phyloP scores from a whole-genome alignment of 2,797 vertebrate species.

The Coracias cyanogaster region DNA sequence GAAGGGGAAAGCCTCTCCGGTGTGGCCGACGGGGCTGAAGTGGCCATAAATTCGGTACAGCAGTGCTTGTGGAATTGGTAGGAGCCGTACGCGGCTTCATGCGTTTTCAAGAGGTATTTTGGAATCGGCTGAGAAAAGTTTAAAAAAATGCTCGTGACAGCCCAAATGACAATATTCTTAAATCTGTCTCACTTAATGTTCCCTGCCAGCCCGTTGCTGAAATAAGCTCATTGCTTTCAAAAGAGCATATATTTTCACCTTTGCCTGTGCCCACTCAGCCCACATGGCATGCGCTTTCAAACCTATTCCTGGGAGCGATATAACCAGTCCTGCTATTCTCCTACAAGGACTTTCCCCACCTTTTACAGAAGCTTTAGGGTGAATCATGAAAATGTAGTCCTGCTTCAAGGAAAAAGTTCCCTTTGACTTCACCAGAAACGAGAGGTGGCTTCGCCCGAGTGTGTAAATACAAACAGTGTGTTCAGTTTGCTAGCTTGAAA shows the following conservation, averaged over 20 bases:
- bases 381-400: background rate
- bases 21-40: background rate
- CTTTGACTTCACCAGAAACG: background rate
- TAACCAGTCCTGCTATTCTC: background rate
- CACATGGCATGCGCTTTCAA: background rate
- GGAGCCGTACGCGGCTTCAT: background rate
- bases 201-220: background rate
- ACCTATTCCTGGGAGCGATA: background rate
- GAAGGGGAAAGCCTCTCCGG: no score
- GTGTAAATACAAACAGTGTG: background rate
- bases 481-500: background rate
- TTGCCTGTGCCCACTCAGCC: background rate
- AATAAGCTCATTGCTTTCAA: background rate
- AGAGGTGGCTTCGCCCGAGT: background rate
- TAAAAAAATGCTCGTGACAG: background rate
- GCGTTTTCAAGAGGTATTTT: background rate
- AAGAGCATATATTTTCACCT: background rate
- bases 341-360: background rate
- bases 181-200: background rate
- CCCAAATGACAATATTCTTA: background rate
- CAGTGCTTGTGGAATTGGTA: background rate
- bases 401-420: background rate
- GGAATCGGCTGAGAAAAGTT: background rate
- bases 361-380: background rate
- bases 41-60: rapidly evolving